These are phyloP conservation scores for Lordiphosa andalusiaca DNA, from an alignment of 2,888 invertebrate species.

Conservation along the genomic window DNA sequence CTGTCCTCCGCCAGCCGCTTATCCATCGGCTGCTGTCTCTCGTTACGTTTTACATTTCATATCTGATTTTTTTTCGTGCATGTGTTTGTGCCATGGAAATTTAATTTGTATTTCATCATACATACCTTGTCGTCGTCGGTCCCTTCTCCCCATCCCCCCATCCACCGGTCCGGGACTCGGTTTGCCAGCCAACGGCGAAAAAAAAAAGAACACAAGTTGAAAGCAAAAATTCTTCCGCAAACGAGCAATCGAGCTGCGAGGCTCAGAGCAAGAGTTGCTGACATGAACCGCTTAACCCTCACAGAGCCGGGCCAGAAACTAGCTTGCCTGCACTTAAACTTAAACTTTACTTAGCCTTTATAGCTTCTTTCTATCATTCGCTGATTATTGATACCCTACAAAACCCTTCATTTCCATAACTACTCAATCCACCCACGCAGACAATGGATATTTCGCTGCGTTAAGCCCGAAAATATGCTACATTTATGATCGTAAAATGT, in stretches of 20 bases:
- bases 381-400: too few species aligned
- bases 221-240: slow-evolving; percentile 44
- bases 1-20: neutral
- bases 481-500: slow-evolving; percentile 30
- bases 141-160: slow-evolving; percentile 11
- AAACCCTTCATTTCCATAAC: neutral
- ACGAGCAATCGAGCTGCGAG: slow-evolving; percentile 48
- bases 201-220: slow-evolving; percentile 40
- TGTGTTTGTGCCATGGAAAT: slow-evolving; percentile 55
- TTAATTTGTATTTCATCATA: slow-evolving; percentile 73
- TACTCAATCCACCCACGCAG: slow-evolving; percentile 1
- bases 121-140: slow-evolving; percentile 34
- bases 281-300: too few species aligned
- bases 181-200: slow-evolving; percentile 11
- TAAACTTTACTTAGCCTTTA: too few species aligned
- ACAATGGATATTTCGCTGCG: neutral
- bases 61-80: slow-evolving; percentile 61
- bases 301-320: too few species aligned
- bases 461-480: slow-evolving; percentile 12
- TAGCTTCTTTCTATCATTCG: too few species aligned
- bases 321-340: too few species aligned
- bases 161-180: slow-evolving; percentile 18
- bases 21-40: slow-evolving; percentile 3
- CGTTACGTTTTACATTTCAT: slow-evolving; percentile 65
- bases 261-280: slow-evolving; percentile 8